phyloP scores from a whole-genome alignment of 1,140 invertebrate genomes.

The Melipona quadrifasciata region DNA sequence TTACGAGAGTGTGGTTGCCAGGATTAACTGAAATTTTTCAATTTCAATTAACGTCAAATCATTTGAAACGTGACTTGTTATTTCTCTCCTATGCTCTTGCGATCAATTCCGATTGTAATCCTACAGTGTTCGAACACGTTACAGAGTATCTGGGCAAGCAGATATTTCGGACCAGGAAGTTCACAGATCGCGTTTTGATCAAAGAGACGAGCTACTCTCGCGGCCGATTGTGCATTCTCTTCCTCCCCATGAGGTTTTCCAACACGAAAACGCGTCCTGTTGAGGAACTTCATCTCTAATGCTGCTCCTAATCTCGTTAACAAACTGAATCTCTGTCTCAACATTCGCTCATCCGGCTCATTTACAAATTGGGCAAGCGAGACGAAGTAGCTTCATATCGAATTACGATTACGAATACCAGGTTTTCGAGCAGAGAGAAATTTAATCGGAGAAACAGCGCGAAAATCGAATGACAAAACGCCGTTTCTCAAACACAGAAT shows the following conservation, averaged over 20 bases:
- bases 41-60: background rate
- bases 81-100: background rate
- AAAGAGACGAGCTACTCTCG: conserved; percentile 20
- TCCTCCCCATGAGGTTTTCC: background rate
- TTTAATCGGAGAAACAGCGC: background rate
- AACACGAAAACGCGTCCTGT: conserved; percentile 22
- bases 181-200: background rate
- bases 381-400: background rate
- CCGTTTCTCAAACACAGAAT: background rate
- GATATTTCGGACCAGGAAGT: background rate
- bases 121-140: background rate
- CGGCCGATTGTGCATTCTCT: conserved; percentile 6
- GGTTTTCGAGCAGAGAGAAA: background rate
- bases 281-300: conserved; percentile 44
- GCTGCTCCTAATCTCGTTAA: conserved; percentile 57
- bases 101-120: background rate
- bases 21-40: too few relatives aligned
- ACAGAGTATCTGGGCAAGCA: background rate
- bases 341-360: conserved; percentile 31
- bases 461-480: background rate
- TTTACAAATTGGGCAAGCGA: background rate
- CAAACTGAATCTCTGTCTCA: conserved; percentile 43
- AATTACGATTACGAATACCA: background rate
- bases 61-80: background rate
- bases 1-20: too few relatives aligned